These are phyloP conservation scores for Gymnosoma rotundatum DNA, from an alignment of 2,888 invertebrate species.

Conservation along the genomic window DNA sequence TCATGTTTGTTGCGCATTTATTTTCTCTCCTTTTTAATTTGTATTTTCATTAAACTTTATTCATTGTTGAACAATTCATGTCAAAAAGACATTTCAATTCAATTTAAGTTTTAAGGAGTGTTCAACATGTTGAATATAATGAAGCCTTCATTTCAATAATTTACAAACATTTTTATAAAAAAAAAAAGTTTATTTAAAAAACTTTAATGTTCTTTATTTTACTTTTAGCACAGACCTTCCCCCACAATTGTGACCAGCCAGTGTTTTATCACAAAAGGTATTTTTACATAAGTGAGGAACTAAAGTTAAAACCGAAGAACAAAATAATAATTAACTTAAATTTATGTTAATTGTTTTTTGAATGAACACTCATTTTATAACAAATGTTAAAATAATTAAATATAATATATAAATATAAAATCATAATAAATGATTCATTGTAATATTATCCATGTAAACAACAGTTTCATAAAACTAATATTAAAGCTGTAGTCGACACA, in stretches of 20 bases:
- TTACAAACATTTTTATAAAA: conserved; percentile 14
- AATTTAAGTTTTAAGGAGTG: conserved; percentile 73
- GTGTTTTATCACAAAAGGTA: conserved; percentile 25
- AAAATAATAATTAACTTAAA: conserved; percentile 56
- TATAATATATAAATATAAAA: too few relatives aligned
- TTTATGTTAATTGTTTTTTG: conserved; percentile 54
- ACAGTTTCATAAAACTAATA: too few relatives aligned
- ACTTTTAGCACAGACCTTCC: neutral
- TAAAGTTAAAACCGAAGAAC: conserved; percentile 14
- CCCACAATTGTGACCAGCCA: neutral
- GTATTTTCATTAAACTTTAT: conserved; percentile 49
- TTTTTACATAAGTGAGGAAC: conserved; percentile 1
- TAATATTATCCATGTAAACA: too few relatives aligned
- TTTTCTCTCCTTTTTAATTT: neutral
- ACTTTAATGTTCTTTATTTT: conserved; percentile 13
- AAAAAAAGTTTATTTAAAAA: conserved; percentile 26
- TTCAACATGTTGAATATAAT: conserved; percentile 69
- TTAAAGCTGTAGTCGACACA: too few relatives aligned
- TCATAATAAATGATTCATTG: neutral
- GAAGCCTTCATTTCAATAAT: conserved; percentile 44
- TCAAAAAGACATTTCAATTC: conserved; percentile 74
- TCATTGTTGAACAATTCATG: conserved; percentile 65
- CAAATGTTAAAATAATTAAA: neutral
- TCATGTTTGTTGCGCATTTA: conserved; percentile 25
- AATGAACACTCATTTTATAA: neutral